Evolutionary conservation across 2,888 invertebrate genomes (phyloP), one percentile per base, ranked within the genome.

Genomic region (Pogonocherus hispidulus): DNA sequence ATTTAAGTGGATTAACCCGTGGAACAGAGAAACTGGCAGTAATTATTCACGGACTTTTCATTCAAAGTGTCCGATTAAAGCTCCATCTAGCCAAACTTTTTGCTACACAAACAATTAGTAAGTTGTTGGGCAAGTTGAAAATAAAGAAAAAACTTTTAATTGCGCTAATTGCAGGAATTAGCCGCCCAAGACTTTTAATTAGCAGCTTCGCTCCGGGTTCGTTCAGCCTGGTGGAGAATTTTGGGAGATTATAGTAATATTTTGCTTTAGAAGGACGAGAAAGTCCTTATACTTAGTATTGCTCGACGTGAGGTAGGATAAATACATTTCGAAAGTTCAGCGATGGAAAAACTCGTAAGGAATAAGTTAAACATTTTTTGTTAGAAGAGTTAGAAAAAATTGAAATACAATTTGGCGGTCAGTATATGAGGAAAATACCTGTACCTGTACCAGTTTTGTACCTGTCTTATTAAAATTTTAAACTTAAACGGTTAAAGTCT

Each of bases 121-220:
- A 52, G 52, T 32, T 52, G 52, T 32, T 18, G 27, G 32, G 14
- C 14, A 52, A 52, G 32, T 52, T 52, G 18, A 14, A 32, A 55
- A 41, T 55, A 20, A 41, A 41, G 55, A 55, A 55, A 55, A 55
- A 55, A 37, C 55, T 55, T 55, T 55, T 55, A 55, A 55, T 55
- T 55, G 37, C 55, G 20, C 55, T 55, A 55, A 55, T 55, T 37
- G 55, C 55, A n/a, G 19, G 35, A 37, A 55, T 55, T 55, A 55
- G 20, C 20, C 55, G 55, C n/a, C 35, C 19, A 55, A 41, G 55
- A 22, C 37, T 32, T 55, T 22, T 55, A 55, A 55, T 55, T 55
- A 41, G 37, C 55, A 20, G 14, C 41, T 20, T 37, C 37, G 19
- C 41, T 20, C 19, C 20, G 41, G 35, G 14, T 37, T 41, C 41